These are phyloP conservation scores for Sebastes flavidus DNA, from an alignment of 2,797 vertebrate genomes.

Conservation along the genomic window DNA sequence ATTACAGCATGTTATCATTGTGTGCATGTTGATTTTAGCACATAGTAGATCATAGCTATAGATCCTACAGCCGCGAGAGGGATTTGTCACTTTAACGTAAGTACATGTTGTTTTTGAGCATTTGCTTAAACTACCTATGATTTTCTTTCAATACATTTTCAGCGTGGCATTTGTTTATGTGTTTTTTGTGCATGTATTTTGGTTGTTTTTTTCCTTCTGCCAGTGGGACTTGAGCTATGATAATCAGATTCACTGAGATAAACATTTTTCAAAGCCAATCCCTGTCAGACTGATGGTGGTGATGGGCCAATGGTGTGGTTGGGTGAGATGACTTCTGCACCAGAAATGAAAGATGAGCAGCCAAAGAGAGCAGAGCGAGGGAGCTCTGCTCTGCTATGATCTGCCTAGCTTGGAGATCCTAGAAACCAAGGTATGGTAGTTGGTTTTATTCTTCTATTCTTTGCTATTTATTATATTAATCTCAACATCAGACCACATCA, in stretches of 20 bases:
- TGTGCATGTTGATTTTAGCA: too few species aligned
- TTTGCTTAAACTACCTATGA: background rate
- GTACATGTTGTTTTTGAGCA: background rate
- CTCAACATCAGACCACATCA: background rate
- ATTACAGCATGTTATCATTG: background rate
- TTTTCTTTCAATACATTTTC: background rate
- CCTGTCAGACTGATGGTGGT: background rate
- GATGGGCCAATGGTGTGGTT: background rate
- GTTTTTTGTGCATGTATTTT: background rate
- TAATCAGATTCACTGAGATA: background rate
- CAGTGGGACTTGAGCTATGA: background rate
- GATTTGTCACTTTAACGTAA: too few species aligned
- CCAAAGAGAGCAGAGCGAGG: background rate
- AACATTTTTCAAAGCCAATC: background rate
- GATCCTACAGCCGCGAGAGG: too few species aligned
- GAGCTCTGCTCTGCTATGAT: background rate
- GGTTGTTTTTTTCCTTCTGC: background rate
- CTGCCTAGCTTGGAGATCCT: background rate
- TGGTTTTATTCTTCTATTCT: background rate
- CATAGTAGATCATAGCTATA: too few species aligned
- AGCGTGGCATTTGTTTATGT: background rate
- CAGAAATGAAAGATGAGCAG: background rate
- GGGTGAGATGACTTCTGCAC: background rate
- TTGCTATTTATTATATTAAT: background rate
- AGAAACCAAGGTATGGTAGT: background rate